Evolutionary conservation across 2,888 invertebrate species (phyloP).

Genomic region (Pandemis heparana): DNA sequence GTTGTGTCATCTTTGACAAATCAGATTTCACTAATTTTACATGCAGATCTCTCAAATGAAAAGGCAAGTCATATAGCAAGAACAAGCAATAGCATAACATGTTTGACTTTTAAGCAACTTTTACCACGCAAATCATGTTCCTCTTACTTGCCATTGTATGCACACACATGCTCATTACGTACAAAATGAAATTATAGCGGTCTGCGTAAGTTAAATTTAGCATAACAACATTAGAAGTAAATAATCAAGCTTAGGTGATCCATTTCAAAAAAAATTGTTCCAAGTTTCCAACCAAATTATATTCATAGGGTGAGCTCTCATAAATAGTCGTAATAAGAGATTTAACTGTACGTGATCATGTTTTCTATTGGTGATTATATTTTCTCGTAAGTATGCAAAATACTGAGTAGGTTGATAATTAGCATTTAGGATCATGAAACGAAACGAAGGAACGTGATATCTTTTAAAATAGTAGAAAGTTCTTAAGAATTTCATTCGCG

Average conservation of each 20-base stretch:
- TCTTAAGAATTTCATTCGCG: constrained; percentile 56
- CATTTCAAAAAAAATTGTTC: too few relatives aligned
- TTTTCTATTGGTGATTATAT: not conserved
- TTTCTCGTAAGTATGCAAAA: not conserved
- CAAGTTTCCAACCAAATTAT: not conserved
- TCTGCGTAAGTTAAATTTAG: not conserved
- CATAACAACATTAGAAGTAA: too few relatives aligned
- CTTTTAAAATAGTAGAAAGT: constrained; percentile 69
- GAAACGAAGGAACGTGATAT: constrained; percentile 44
- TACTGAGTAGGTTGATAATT: not conserved
- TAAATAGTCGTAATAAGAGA: not conserved
- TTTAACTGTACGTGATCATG: not conserved
- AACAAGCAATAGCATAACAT: constrained; percentile 23
- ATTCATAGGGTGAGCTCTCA: not conserved
- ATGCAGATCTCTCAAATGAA: constrained; percentile 12
- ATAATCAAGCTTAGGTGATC: too few relatives aligned
- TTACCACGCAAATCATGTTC: constrained; percentile 14
- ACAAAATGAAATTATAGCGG: not conserved
- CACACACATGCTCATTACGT: not conserved
- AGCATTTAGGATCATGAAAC: constrained; percentile 2
- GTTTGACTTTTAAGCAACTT: constrained; percentile 14
- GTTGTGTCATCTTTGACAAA: constrained; percentile 15
- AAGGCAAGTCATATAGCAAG: constrained; percentile 33
- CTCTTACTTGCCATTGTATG: constrained; percentile 1
- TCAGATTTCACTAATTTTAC: constrained; percentile 26